phyloP scores from a whole-genome alignment of 2,888 invertebrate genomes.

The Tachina grossa region DNA sequence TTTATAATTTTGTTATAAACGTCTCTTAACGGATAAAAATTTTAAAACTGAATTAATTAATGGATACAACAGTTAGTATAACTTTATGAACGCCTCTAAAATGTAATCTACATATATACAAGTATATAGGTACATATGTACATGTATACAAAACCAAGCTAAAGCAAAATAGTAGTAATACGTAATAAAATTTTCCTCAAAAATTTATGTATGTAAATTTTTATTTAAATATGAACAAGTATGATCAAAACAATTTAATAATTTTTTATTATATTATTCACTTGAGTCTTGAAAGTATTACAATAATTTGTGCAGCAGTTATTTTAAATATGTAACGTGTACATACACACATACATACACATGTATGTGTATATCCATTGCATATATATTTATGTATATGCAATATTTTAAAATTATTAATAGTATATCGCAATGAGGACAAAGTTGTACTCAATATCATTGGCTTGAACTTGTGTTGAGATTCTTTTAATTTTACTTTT shows the following conservation, averaged over 20 bases:
- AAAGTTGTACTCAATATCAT: conserved; percentile 22
- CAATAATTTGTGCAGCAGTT: conserved; percentile 49
- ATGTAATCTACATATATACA: neutral
- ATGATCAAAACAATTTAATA: conserved; percentile 46
- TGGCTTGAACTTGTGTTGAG: neutral
- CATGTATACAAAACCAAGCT: conserved; percentile 3
- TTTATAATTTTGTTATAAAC: no score
- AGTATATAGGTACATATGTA: neutral
- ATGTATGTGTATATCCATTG: neutral
- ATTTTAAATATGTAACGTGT: conserved; percentile 19
- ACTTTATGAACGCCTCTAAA: no score
- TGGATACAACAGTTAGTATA: no score
- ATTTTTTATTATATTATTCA: conserved; percentile 18
- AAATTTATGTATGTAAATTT: conserved; percentile 29
- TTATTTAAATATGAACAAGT: conserved; percentile 31
- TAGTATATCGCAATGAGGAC: neutral
- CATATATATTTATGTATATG: conserved; percentile 17
- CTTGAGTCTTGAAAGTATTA: conserved; percentile 6
- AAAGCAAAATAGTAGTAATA: conserved; percentile 6
- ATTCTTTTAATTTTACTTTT: conserved; percentile 5
- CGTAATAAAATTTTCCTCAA: conserved; percentile 13
- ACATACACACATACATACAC: conserved; percentile 9
- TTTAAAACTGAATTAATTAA: no score
- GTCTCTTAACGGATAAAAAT: no score
- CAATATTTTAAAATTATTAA: conserved; percentile 20